Conservation (phyloP, 53 echinoderm and acorn worm species). For the Temnopleurus reevesii region DNA sequence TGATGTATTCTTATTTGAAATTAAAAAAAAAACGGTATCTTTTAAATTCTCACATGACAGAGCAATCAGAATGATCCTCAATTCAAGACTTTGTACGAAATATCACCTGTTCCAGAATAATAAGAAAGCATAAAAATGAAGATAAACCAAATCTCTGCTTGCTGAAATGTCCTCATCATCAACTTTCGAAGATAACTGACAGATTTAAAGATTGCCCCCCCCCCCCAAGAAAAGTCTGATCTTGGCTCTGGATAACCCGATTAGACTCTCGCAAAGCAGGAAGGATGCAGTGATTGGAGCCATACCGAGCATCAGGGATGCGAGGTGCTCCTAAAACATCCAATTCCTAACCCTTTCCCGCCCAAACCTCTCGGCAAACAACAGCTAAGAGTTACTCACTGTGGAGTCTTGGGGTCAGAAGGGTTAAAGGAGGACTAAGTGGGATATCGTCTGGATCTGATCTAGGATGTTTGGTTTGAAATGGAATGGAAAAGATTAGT, state of each 20-base stretch:
- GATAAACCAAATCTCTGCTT: no score
- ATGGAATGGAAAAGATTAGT: slow-evolving; percentile 16
- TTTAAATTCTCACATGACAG: no score
- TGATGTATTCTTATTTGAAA: no score
- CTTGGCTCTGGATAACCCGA: slow-evolving; percentile 1
- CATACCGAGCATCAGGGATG: slow-evolving; percentile 12
- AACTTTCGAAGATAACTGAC: no score
- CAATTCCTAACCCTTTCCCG: not conserved
- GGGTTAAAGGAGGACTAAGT: slow-evolving; percentile 14
- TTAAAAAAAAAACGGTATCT: no score
- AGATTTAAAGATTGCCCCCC: no score
- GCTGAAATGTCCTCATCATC: no score
- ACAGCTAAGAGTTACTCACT: not conserved
- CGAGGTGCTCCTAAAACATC: not conserved
- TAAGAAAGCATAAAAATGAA: no score
- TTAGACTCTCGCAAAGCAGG: not conserved
- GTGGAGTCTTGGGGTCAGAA: not conserved
- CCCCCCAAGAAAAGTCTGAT: not conserved
- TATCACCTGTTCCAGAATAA: no score
- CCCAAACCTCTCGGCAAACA: not conserved
- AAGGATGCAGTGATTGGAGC: slow-evolving; percentile 23
- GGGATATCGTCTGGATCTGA: slow-evolving; percentile 17
- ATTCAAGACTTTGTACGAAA: no score
- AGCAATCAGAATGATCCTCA: no score
- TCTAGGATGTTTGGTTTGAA: slow-evolving; percentile 34